Evolutionary conservation across 1,140 invertebrate species (phyloP).

Genomic region (Thaumetopoea pityocampa): DNA sequence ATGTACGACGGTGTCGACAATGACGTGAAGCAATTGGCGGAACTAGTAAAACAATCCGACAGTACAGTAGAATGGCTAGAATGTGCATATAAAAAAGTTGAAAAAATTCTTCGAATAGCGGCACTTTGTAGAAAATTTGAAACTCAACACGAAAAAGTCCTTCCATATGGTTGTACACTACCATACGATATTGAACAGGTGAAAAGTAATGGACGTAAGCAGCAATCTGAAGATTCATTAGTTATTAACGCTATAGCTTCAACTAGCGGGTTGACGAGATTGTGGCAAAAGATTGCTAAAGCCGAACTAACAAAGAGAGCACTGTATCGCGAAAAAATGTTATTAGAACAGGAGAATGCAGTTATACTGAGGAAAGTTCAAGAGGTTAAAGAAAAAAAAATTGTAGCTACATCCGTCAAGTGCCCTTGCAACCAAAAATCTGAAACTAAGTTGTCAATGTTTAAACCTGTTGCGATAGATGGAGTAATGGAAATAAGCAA

Average conservation of each 20-base stretch:
- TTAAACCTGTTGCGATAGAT: constrained; percentile 36
- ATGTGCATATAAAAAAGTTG: constrained; percentile 61
- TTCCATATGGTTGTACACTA: constrained; percentile 72
- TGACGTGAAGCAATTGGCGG: constrained; percentile 43
- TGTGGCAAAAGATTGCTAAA: constrained; percentile 60
- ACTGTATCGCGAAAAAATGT: constrained; percentile 47
- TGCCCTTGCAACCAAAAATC: constrained; percentile 30
- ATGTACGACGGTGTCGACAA: constrained; percentile 38
- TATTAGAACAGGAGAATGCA: constrained; percentile 53
- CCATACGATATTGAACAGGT: constrained; percentile 59
- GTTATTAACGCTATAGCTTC: constrained; percentile 44
- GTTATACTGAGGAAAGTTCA: constrained; percentile 38
- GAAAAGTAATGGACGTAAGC: constrained; percentile 29
- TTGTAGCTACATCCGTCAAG: constrained; percentile 28
- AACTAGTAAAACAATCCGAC: constrained; percentile 48
- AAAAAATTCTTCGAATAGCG: constrained; percentile 72
- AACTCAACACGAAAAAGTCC: constrained; percentile 76
- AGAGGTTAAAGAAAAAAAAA: constrained; percentile 32
- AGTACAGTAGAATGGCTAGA: constrained; percentile 46
- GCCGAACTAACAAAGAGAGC: constrained; percentile 52
- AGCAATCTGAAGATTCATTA: constrained; percentile 49
- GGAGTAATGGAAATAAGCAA: constrained; percentile 38
- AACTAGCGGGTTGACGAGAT: constrained; percentile 47
- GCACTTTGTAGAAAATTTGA: constrained; percentile 77
- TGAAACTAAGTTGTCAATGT: constrained; percentile 10